phyloP scores from a whole-genome alignment of 2,888 invertebrate genomes.

The Coelinius sp. region DNA sequence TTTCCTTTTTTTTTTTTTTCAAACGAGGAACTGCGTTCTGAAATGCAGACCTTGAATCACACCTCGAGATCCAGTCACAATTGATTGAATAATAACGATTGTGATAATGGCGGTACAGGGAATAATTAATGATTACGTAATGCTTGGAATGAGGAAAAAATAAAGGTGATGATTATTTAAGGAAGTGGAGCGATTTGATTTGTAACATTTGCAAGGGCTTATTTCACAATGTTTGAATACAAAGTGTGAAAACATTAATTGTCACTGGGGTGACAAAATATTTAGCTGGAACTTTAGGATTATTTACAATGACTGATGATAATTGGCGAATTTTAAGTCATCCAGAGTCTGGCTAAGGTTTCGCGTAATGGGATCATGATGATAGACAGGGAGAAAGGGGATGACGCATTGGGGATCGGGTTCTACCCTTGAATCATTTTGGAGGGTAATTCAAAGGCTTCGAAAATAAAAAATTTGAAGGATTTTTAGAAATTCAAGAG shows the following conservation, averaged over 20 bases:
- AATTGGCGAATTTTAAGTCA: background rate
- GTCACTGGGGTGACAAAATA: slow-evolving; percentile 1
- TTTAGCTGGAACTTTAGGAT: background rate
- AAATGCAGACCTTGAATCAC: background rate
- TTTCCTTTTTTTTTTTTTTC: too few relatives aligned
- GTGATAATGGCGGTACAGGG: background rate
- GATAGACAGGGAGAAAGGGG: background rate
- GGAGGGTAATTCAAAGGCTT: slow-evolving; percentile 1
- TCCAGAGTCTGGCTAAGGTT: slow-evolving; percentile 43
- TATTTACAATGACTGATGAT: background rate
- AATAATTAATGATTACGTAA: slow-evolving; percentile 9
- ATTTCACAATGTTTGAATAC: slow-evolving; percentile 18
- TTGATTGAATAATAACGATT: slow-evolving; percentile 6
- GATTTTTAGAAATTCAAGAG: background rate
- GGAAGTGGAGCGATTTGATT: slow-evolving; percentile 11
- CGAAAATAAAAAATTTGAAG: background rate
- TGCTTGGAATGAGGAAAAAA: slow-evolving; percentile 15
- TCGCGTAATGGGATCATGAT: slow-evolving; percentile 54
- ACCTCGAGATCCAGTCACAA: slow-evolving; percentile 4
- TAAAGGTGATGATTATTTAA: background rate
- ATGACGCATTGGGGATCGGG: slow-evolving; percentile 2
- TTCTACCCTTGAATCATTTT: slow-evolving; percentile 27
- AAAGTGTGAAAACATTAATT: background rate
- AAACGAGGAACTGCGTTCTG: background rate
- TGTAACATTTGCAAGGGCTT: background rate